Conservation (phyloP, 2,888 invertebrate genomes). For the Acanthosoma haemorrhoidale region DNA sequence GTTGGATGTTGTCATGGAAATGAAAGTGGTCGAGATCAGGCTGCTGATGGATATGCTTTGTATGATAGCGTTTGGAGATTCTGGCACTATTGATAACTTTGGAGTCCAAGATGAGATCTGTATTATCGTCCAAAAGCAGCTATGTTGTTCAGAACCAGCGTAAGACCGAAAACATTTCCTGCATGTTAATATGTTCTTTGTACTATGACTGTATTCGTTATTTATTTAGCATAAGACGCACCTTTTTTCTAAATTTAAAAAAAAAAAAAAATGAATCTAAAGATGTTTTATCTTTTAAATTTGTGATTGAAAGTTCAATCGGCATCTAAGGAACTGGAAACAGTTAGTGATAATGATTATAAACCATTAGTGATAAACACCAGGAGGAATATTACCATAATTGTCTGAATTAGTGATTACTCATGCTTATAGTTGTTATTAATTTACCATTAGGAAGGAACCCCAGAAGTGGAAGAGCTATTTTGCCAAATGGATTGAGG, state of each 20-base stretch:
- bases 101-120: constrained; percentile 71
- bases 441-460: no score
- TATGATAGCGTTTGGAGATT: constrained; percentile 60
- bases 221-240: neutral
- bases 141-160: constrained; percentile 59
- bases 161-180: constrained; percentile 42
- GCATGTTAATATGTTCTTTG: neutral
- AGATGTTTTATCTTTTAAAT: no score
- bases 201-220: neutral
- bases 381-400: no score
- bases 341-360: no score
- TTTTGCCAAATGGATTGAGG: no score
- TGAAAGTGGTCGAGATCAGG: constrained; percentile 67
- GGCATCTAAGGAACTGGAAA: no score
- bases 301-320: no score
- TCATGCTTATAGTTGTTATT: no score
- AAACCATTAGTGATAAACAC: no score
- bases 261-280: no score
- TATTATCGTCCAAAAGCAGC: constrained; percentile 78
- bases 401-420: no score
- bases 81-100: constrained; percentile 45
- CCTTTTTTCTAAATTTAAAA: neutral
- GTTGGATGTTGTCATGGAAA: constrained; percentile 68
- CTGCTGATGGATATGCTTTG: constrained; percentile 74
- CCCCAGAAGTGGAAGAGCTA: no score